Conservation (phyloP, 2,888 invertebrate genomes). For the Thysanoteuthis rhombus region DNA sequence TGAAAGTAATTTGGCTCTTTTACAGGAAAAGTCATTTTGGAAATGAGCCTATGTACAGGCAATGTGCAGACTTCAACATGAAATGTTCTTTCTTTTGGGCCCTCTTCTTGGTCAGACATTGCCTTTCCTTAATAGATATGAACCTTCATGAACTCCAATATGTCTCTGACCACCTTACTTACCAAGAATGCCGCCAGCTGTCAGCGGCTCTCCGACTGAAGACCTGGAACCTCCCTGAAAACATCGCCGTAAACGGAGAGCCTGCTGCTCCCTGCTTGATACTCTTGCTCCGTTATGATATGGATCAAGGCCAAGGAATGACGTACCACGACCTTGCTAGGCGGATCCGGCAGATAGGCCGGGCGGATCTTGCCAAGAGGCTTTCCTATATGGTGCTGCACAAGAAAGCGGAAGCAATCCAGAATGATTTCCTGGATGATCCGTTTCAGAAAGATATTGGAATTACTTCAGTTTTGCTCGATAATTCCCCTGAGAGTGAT, state of each 20-base stretch:
- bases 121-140: slow-evolving; percentile 46
- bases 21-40: too few relatives aligned
- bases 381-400: slow-evolving; percentile 50
- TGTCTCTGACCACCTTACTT: slow-evolving; percentile 54
- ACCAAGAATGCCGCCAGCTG: slow-evolving; percentile 50
- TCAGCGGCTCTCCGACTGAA: slow-evolving; percentile 46
- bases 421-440: slow-evolving; percentile 45
- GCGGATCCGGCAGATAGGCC: slow-evolving; percentile 54
- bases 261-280: slow-evolving; percentile 48
- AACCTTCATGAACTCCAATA: slow-evolving; percentile 58
- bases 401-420: slow-evolving; percentile 49
- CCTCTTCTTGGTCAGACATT: not conserved
- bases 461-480: slow-evolving; percentile 43
- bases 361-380: slow-evolving; percentile 48
- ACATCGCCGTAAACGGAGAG: slow-evolving; percentile 36
- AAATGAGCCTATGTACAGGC: not conserved
- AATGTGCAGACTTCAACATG: not conserved
- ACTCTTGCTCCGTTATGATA: slow-evolving; percentile 51
- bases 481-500: not conserved
- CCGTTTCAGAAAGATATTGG: slow-evolving; percentile 47
- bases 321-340: slow-evolving; percentile 55
- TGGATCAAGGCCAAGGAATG: slow-evolving; percentile 47
- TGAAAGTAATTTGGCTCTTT: too few relatives aligned
- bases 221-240: slow-evolving; percentile 36
- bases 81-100: not conserved